phyloP scores from a whole-genome alignment of 2,113 vertebrate species.

The Cephalophus harveyi region DNA sequence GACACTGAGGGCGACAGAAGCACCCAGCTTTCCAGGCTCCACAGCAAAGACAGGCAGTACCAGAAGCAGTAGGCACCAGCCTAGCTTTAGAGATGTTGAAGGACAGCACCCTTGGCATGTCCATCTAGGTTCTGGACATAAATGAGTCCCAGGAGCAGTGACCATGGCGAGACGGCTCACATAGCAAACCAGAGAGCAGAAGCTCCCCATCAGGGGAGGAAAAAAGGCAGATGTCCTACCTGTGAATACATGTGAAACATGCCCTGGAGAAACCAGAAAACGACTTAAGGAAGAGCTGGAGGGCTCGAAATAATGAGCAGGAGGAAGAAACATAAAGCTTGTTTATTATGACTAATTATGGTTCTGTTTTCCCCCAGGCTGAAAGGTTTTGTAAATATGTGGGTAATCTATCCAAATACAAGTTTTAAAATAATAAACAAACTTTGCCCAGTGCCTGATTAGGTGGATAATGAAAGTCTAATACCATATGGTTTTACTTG shows the following conservation, averaged over 20 bases:
- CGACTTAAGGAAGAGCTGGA: conserved; percentile 19
- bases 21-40: not conserved
- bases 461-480: not conserved
- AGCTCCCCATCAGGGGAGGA: not conserved
- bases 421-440: conserved; percentile 30
- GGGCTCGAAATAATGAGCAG: conserved; percentile 53
- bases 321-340: not conserved
- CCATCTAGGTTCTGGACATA: not conserved
- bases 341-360: not conserved
- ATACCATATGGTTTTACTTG: not conserved
- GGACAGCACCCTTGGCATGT: not conserved
- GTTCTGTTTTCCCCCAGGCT: not conserved
- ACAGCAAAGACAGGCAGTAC: not conserved
- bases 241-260: not conserved
- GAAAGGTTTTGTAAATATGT: not conserved
- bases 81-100: not conserved
- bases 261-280: not conserved
- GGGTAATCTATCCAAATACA: not conserved
- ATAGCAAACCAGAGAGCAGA: not conserved
- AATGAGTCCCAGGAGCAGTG: not conserved
- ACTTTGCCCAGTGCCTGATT: not conserved
- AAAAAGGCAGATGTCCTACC: not conserved
- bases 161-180: not conserved
- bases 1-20: not conserved
- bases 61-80: not conserved